These are phyloP conservation scores for Drosophila serrata DNA, from an alignment of 1,140 invertebrate genomes.

Conservation along the genomic window DNA sequence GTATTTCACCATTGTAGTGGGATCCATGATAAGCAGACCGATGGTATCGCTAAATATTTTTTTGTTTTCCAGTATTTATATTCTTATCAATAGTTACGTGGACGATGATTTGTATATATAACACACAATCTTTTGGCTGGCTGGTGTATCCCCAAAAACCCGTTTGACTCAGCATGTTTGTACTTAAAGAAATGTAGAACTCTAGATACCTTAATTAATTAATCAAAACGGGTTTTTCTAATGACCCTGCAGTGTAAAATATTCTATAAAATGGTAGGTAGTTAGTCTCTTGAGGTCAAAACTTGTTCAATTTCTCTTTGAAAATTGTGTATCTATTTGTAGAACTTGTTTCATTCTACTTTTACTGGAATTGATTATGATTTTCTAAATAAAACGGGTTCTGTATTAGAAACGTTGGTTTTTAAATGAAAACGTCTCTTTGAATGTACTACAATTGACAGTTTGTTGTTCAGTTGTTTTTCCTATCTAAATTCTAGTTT, in stretches of 20 bases:
- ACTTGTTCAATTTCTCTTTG: conserved; percentile 24
- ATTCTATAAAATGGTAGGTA: neutral
- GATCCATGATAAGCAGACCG: conserved; percentile 11
- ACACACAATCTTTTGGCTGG: neutral
- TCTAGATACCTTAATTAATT: conserved; percentile 14
- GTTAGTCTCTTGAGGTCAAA: neutral
- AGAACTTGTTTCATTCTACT: neutral
- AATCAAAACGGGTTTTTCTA: conserved; percentile 3
- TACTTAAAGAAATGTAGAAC: neutral
- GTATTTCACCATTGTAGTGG: conserved; percentile 38
- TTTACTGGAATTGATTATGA: neutral
- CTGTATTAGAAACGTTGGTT: neutral
- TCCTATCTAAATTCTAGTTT: too few relatives aligned
- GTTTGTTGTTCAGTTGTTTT: too few relatives aligned
- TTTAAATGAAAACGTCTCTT: neutral
- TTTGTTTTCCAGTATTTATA: neutral
- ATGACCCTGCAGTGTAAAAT: conserved; percentile 7
- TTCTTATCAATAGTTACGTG: conserved; percentile 40
- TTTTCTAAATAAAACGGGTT: neutral
- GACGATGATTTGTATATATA: neutral
- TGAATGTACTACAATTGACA: too few relatives aligned
- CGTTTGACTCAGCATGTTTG: conserved; percentile 18
- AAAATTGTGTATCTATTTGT: neutral
- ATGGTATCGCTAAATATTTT: conserved; percentile 6
- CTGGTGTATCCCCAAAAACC: conserved; percentile 19